Percentiles rank a stretch among this genome's conserved stretches.
Conservation (phyloP, 2,888 invertebrate species). For the Mythimna impura region DNA sequence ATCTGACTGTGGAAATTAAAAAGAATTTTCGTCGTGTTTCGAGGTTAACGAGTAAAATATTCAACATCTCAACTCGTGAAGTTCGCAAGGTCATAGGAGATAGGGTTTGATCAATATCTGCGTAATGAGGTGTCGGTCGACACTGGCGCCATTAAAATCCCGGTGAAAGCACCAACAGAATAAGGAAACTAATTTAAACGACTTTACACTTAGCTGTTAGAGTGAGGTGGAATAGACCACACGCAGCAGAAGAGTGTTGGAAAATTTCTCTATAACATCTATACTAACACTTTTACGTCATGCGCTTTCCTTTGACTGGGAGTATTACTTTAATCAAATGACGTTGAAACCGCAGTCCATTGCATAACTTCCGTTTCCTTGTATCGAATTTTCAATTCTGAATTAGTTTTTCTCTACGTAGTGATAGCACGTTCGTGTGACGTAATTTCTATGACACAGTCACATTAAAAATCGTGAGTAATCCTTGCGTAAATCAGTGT, state of each 20-base stretch:
- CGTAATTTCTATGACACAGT: conserved; percentile 58
- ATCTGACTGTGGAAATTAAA: conserved; percentile 42
- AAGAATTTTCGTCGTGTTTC: conserved; percentile 52
- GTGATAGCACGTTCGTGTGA: conserved; percentile 36
- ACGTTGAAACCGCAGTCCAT: conserved; percentile 15
- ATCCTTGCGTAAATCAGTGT: conserved; percentile 76
- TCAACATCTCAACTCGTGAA: conserved; percentile 75
- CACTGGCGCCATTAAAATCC: conserved; percentile 81
- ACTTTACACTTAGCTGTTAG: conserved; percentile 71
- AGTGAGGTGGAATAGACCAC: conserved; percentile 71
- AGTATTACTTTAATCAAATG: conserved; percentile 33
- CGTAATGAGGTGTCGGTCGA: conserved; percentile 81
- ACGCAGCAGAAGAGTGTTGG: conserved; percentile 62
- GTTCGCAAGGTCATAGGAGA: conserved; percentile 77
- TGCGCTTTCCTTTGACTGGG: conserved; percentile 31
- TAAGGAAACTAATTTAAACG: conserved; percentile 83
- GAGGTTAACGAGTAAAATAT: conserved; percentile 74
- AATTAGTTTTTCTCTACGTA: conserved; percentile 47
- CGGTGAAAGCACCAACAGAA: conserved; percentile 75
- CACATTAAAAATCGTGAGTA: conserved; percentile 71
- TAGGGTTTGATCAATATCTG: conserved; percentile 82
- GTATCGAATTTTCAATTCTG: conserved; percentile 43
- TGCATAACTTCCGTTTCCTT: conserved; percentile 44
- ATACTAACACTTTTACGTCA: conserved; percentile 35
- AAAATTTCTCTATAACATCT: conserved; percentile 46